phyloP scores from a whole-genome alignment of 2,888 invertebrate species.

The Oxystoma pomonae region DNA sequence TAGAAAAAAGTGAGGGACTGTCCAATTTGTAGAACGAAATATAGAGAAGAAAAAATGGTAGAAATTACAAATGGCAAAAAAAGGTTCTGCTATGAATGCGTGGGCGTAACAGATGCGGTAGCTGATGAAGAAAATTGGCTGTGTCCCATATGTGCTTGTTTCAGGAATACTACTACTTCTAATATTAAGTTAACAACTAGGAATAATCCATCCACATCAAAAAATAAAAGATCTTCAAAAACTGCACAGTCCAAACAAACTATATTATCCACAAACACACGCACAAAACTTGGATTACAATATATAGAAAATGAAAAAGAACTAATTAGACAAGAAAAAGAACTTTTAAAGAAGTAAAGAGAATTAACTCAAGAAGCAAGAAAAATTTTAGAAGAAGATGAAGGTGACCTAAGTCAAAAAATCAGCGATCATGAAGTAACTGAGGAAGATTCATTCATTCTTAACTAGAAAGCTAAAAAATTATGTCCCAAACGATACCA shows the following conservation, averaged over 20 bases:
- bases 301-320: neutral
- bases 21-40: neutral
- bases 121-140: neutral
- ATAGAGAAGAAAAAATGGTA: neutral
- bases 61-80: neutral
- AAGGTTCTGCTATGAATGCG: neutral
- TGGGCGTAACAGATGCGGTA: neutral
- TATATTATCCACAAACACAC: no score
- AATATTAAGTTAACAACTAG: no score
- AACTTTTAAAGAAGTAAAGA: neutral
- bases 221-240: no score
- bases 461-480: neutral
- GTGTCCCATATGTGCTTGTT: neutral
- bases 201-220: no score
- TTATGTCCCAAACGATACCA: no score
- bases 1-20: neutral
- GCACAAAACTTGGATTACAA: neutral
- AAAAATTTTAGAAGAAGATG: neutral
- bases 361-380: neutral
- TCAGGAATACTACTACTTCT: no score
- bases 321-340: neutral
- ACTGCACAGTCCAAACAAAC: no score
- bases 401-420: no score
- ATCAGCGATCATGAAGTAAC: neutral
- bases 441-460: constrained; percentile 1